Base-by-base conservation (phyloP, 2,113 vertebrate genomes). In the Polypterus bichir region DNA sequence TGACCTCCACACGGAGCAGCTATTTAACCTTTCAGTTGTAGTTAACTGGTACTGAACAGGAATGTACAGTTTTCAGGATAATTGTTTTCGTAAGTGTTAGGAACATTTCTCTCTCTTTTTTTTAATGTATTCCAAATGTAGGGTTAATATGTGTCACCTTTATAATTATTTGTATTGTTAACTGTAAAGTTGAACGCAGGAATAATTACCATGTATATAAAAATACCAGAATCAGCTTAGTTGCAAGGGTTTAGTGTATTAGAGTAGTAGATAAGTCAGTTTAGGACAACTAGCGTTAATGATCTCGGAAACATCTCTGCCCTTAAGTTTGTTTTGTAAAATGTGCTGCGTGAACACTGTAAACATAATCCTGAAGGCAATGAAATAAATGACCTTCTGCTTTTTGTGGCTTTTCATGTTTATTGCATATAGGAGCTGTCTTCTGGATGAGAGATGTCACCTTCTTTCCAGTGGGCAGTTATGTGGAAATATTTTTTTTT, bases 351-450 rank as follows among this genome's bases (percentile, higher is more conserved):
- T 67, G 80, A 80, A 77, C 47, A 46, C 77, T 80, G 79, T 78
- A 68, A 71, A 70, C 77, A 71, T 74, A 75, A 60, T 59, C 69
- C 76, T 82, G 63, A 77, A 76, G 86, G 79, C 84, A 82, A 84
- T 87, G 77, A 88, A 91, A 90, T 89, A 93, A 91, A 94, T 77
- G 71, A 75, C 79, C 80, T 89, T 87, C 88, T 90, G 88, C 88
- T 87, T 82, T 68, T 80, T 76, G 81, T 85, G 73, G 71, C 0
- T 70, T 68, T 73, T 65, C 78, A 27, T 27, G 27, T 27, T 27
- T 27, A 27, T 27, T 27, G 27, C 27, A 27, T 27, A 27, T 27
- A 27, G 27, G 27, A 27, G 27, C 27, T 27, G 27, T 27, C 27
- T 27, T 27, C 27, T 27, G 27, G 27, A 27, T 27, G 27, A 2